phyloP scores from a whole-genome alignment of 2,888 invertebrate genomes.

The Parasteatoda lunata region DNA sequence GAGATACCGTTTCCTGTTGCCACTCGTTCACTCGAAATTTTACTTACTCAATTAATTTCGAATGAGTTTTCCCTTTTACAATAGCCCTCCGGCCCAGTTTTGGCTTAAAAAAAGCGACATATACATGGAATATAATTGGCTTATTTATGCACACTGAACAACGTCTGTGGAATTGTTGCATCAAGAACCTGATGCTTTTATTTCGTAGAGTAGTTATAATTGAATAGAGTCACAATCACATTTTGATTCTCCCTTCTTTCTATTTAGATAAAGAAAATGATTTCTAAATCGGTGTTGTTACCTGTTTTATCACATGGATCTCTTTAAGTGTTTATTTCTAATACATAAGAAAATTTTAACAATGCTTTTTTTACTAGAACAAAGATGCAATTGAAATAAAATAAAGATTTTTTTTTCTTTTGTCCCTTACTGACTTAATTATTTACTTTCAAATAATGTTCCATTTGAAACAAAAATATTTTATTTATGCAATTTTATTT shows the following conservation, averaged over 20 bases:
- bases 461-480: no score
- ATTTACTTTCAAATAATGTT: no score
- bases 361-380: no score
- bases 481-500: no score
- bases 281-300: neutral
- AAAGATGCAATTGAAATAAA: no score
- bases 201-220: conserved; percentile 32
- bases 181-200: conserved; percentile 3
- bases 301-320: neutral
- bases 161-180: neutral
- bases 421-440: no score
- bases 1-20: neutral
- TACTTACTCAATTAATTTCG: conserved; percentile 64
- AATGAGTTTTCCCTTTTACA: conserved; percentile 37
- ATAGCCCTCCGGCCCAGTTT: conserved; percentile 4
- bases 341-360: no score
- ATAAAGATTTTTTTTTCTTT: no score
- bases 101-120: conserved; percentile 28
- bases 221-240: conserved; percentile 3
- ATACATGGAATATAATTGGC: conserved; percentile 46
- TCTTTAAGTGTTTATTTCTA: no score
- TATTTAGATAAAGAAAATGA: neutral
- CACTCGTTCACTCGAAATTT: conserved; percentile 27
- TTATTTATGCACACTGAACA: conserved; percentile 32
- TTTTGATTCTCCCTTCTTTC: neutral